Base-by-base conservation (phyloP, 2,797 vertebrate genomes). In the Balearica regulorum region DNA sequence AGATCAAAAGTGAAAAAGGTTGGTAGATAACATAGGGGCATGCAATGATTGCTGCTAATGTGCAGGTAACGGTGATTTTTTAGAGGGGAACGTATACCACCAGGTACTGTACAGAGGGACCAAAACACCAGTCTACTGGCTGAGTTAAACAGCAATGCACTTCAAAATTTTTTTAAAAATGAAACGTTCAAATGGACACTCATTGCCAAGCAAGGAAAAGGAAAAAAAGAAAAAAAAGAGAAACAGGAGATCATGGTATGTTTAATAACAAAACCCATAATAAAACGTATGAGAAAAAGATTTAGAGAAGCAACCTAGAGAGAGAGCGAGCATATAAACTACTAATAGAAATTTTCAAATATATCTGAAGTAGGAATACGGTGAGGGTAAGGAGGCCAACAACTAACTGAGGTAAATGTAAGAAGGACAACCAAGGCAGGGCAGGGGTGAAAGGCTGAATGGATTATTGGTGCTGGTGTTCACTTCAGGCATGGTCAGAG, bases 31-130 rank as follows among this genome's bases (percentile, higher is more conserved):
- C 21, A 66, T 13, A 8, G 15, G 15, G 12, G 6, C 19, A n/a
- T 0, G 0, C 2, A 8, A 3, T 16, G 9, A 17, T 65, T 83
- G 17, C 61, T 83, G 53, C 43, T 46, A 29, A 46, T 5, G 2
- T 13, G 25, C 16, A 57, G 51, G 16, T 26, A 57, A 60, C 5
- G 39, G 39, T 39, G 39, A 39, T 39, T 39, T 17, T 66, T 85
- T 31, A n/a, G 48, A 73, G 24, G 9, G 18, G 5, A 70, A n/a
- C 0, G 3, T 31, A 25, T 55, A 58, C 16, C 4, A 62, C 8
- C 24, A 26, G 4, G 2, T 44, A 33, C 31, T 48, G 15, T 22
- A 64, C 15, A 16, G 6, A 48, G 28, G 49, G 20, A 46, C 46
- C 7, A 88, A 80, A 95, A 6, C 15, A 76, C 8, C 0, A 16